These are phyloP conservation scores for Plecotus auritus DNA, from an alignment of 2,113 vertebrate genomes.

Conservation along the genomic window DNA sequence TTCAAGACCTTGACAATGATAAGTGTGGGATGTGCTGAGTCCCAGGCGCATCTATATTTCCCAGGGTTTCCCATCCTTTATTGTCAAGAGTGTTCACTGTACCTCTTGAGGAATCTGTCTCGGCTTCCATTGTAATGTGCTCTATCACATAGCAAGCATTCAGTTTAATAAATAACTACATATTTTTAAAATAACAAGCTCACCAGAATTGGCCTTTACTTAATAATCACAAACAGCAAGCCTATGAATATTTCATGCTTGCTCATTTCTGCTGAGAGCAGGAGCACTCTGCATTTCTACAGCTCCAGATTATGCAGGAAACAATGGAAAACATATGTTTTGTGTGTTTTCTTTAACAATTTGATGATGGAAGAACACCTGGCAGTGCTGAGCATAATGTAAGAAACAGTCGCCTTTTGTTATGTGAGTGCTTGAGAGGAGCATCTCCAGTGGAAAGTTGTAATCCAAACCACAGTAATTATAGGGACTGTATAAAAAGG, in stretches of 20 bases:
- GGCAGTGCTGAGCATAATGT: constrained; percentile 45
- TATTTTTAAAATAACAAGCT: constrained; percentile 36
- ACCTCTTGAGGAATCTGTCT: background rate
- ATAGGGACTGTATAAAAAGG: constrained; percentile 43
- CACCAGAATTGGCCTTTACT: constrained; percentile 52
- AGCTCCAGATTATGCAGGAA: constrained; percentile 56
- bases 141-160: background rate
- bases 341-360: constrained; percentile 64
- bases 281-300: constrained; percentile 49
- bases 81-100: background rate
- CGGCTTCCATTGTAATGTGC: background rate
- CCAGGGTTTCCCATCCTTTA: background rate
- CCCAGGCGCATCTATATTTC: background rate
- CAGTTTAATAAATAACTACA: constrained; percentile 50
- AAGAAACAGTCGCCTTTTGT: constrained; percentile 58
- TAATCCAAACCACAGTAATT: constrained; percentile 50
- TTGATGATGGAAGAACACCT: constrained; percentile 77
- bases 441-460: constrained; percentile 57
- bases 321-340: constrained; percentile 76
- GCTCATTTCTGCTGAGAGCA: constrained; percentile 58
- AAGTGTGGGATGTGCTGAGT: background rate
- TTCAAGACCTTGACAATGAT: background rate
- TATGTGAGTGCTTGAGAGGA: constrained; percentile 61
- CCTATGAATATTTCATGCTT: constrained; percentile 75
- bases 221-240: constrained; percentile 56